Percentiles rank a stretch among this genome's conserved stretches.
These are phyloP conservation scores for Epinephelus awoara DNA, from an alignment of 2,797 vertebrate species.

Conservation along the genomic window DNA sequence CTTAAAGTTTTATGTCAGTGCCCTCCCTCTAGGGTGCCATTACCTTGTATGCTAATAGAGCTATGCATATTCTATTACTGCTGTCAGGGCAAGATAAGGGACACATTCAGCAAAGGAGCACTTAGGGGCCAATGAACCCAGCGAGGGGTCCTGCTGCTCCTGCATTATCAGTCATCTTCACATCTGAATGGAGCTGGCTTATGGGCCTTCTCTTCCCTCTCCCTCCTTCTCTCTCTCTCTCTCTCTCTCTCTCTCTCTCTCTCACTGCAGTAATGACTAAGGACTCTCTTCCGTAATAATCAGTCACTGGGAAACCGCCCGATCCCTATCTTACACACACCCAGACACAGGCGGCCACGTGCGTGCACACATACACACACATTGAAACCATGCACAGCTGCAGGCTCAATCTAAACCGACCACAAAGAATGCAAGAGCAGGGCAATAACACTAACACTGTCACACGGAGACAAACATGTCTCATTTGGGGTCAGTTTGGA, in stretches of 20 bases:
- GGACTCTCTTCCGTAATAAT: constrained; percentile 84
- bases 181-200: constrained; percentile 87
- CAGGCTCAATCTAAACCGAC: constrained; percentile 77
- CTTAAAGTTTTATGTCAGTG: constrained; percentile 95
- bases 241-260: constrained; percentile 40
- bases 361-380: constrained; percentile 41
- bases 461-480: constrained; percentile 84
- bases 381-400: constrained; percentile 73
- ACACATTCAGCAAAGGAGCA: constrained; percentile 90
- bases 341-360: constrained; percentile 66
- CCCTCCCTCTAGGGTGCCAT: constrained; percentile 94
- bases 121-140: constrained; percentile 93
- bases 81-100: constrained; percentile 92
- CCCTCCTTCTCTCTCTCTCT: constrained; percentile 31
- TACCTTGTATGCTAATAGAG: constrained; percentile 95
- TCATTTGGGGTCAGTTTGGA: constrained; percentile 85
- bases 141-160: constrained; percentile 89
- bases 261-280: constrained; percentile 75
- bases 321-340: constrained; percentile 84
- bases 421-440: constrained; percentile 82
- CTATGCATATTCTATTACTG: constrained; percentile 95
- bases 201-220: constrained; percentile 81
- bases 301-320: constrained; percentile 82
- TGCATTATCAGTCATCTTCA: constrained; percentile 92
- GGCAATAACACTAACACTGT: constrained; percentile 86